Evolutionary conservation across 2,113 vertebrate genomes (phyloP), one percentile per base, ranked within the genome.

Genomic region (Halichoerus grypus): DNA sequence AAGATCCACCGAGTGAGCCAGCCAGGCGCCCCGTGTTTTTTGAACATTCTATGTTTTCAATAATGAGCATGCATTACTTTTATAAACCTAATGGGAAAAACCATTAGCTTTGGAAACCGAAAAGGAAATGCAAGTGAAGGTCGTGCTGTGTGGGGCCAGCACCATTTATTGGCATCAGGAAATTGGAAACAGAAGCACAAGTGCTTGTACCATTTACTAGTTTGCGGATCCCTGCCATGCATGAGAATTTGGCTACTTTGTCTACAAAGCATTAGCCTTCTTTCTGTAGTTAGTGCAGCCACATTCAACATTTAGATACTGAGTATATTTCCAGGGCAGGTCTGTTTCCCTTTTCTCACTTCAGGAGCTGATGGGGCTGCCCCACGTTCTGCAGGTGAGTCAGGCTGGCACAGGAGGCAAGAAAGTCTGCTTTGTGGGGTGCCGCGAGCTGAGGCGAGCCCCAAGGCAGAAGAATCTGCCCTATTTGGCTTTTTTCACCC

Each of bases 71-170:
- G 10, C 21, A 28, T 84, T 42, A 76, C 65, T 89, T 77, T 94
- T 49, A 71, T 24, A 79, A 85, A 26, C 12, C 14, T 16, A 18
- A 12, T 7, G 59, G 49, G 83, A 49, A 80, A 79, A 15, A 3
- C 49, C 83, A 39, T 31, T n/a, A 31, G 71, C 49, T 39, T 55
- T 33, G 77, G 71, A 67, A 61, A 57, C 12, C 2, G 12, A 7
- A 22, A 53, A 55, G 51, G 49, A 74, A 42, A n/a, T 1, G 3
- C 4, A 0, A 55, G n/a, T 7, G 42, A 74, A n/a, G n/a, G 16
- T 9, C 9, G 0, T 4, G 4, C 6, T 5, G 19, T 3, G 8
- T 1, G 15, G 1, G 1, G 65, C 31, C 16, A 1, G 77, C 7
- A 11, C 80, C 22, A 6, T 11, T 19, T 4, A 22, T n/a, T 12